Evolutionary conservation across 2,888 invertebrate species (phyloP), one percentile per base, ranked within the genome.

Genomic region (Epinotia nisella): DNA sequence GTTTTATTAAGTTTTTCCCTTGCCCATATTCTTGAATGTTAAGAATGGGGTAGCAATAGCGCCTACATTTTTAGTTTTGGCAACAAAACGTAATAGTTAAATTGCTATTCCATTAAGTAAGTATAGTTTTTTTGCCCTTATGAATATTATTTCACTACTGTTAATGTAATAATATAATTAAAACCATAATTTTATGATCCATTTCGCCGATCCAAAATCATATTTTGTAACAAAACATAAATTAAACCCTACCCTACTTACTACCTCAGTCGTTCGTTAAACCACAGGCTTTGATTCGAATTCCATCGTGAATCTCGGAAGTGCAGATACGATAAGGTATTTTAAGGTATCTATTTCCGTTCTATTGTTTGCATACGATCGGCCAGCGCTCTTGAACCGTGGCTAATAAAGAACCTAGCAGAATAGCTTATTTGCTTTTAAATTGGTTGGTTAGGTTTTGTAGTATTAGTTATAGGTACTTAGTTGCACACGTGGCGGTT

Each of bases 371-470:
- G 83, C 83, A 85, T 83, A 79, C 82, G 74, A 56, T 67, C 76
- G 83, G 84, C 81, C 82, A 83, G 75, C 79, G 87, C 80, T 83
- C 86, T 84, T 85, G 86, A 84, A 82, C 79, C 74, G 77, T 69
- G 64, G 24, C 58, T 53, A 69, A 62, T 69, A 73, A 73, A 73
- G 62, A 73, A 68, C 72, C 68, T 62, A 51, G 59, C 21, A 9
- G 62, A n/a, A 13, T 21, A 15, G 41, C 51, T 62, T 17, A 19
- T 61, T 61, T 67, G 41, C 13, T 56, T 58, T 9, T 35, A 10
- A 45, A 21, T 68, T 39, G 49, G 56, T 10, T n/a, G n/a, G n/a
- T n/a, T 67, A 45, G 19, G 21, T 66, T 19, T 21, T 9, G 13
- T 29, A 55, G 11, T 59, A n/a, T n/a, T n/a, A n/a, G n/a, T n/a